Evolutionary conservation across 2,113 vertebrate genomes (phyloP).

Genomic region (Tamias sibiricus): DNA sequence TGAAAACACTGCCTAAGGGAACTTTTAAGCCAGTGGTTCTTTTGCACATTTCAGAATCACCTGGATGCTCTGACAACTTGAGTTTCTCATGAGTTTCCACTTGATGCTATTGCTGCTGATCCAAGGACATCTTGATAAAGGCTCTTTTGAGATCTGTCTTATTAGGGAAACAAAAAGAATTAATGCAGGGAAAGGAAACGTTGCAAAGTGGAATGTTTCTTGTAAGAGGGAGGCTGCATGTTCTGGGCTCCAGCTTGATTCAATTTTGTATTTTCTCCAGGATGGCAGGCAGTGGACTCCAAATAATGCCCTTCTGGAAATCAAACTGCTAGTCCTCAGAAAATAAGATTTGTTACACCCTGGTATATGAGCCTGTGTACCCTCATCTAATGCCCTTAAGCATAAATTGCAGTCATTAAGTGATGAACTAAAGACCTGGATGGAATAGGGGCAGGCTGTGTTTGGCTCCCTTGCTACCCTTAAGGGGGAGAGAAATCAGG

Average conservation of each 20-base stretch:
- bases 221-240: background rate
- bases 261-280: background rate
- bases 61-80: background rate
- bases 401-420: background rate
- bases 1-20: background rate
- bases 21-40: background rate
- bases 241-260: background rate
- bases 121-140: background rate
- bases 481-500: background rate
- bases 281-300: background rate
- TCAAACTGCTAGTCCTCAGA: background rate
- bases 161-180: background rate
- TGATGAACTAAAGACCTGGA: background rate
- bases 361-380: accelerated
- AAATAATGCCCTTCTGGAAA: background rate
- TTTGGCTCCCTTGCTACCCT: background rate
- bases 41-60: background rate
- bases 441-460: background rate
- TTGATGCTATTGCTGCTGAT: background rate
- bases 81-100: background rate
- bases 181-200: background rate
- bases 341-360: background rate
- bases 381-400: background rate
- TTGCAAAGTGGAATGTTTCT: background rate
- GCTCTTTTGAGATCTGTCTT: background rate